phyloP scores from a whole-genome alignment of 2,113 vertebrate species.

The Phaethon lepturus region DNA sequence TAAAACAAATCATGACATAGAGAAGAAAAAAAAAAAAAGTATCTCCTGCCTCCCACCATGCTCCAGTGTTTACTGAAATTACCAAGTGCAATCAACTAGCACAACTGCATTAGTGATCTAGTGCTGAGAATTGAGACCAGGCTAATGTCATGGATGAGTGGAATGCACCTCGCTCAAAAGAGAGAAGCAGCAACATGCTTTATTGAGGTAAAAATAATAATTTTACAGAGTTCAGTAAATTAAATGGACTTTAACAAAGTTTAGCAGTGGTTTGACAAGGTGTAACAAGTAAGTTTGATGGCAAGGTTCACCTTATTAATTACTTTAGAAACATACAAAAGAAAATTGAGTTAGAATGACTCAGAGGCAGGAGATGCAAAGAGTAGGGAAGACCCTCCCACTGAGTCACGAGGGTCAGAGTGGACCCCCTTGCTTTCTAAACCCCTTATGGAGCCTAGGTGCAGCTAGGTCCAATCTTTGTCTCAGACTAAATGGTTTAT shows the following conservation, averaged over 20 bases:
- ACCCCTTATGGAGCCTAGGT: not conserved
- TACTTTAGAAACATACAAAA: not conserved
- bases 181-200: not conserved
- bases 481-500: not conserved
- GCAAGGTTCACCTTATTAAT: not conserved
- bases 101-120: not conserved
- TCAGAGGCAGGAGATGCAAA: not conserved
- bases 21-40: not conserved
- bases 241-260: not conserved
- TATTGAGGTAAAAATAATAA: not conserved
- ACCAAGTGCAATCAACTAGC: not conserved
- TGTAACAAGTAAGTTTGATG: not conserved
- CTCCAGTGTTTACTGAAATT: not conserved
- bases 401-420: not conserved
- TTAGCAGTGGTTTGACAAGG: not conserved
- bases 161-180: not conserved
- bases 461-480: not conserved
- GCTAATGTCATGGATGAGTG: fast-evolving
- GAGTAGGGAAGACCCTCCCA: fast-evolving
- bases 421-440: not conserved
- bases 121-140: not conserved
- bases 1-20: not conserved
- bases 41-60: not conserved
- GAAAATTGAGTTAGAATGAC: not conserved
- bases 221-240: not conserved